Evolutionary conservation across 2,797 vertebrate species (phyloP), one percentile per base, ranked within the genome.

Genomic region (Knipowitschia caucasica): DNA sequence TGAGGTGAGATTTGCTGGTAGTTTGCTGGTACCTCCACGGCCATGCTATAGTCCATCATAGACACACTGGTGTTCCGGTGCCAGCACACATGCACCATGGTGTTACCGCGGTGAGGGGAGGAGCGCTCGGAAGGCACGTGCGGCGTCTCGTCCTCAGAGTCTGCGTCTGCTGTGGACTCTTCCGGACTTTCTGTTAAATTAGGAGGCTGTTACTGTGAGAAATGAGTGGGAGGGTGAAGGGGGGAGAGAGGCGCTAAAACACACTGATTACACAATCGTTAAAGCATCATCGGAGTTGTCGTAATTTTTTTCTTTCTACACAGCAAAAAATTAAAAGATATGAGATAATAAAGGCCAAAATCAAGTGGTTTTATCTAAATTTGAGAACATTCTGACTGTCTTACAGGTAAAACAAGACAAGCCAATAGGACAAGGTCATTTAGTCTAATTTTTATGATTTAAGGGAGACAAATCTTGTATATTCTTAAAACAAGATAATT

Each of bases 1-100:
- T 67, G 70, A 84, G 83, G 79, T 59, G 34, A 67, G 54, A n/a
- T n/a, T n/a, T n/a, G 70, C 68, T 31, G 53, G 59, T 59, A 64
- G 46, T 77, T 81, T 52, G 64, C 81, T 61, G 88, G 83, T 94
- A 98, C 96, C 96, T 99, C 96, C 85, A 94, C 92, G 12, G 95
- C 96, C 83, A 95, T 67, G 89, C 94, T 98, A 92, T 98, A 98
- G 92, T 99, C 96, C 92, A 98, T 84, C 95, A 97, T 95, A 83
- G 95, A 97, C 83, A 98, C 96, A 50, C 94, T 99, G 90, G 96
- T 97, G 90, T 94, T 98, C 86, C 96, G 92, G 85, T 99, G 96
- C 96, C 96, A 99, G 88, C 96, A 99, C 85, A 99, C 96, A 50
- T 99, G 96, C 85, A 96, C 95, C 87, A 94, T 98, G 70, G 96